phyloP scores from a whole-genome alignment of 2,888 invertebrate species.

The Folsomia candida region DNA sequence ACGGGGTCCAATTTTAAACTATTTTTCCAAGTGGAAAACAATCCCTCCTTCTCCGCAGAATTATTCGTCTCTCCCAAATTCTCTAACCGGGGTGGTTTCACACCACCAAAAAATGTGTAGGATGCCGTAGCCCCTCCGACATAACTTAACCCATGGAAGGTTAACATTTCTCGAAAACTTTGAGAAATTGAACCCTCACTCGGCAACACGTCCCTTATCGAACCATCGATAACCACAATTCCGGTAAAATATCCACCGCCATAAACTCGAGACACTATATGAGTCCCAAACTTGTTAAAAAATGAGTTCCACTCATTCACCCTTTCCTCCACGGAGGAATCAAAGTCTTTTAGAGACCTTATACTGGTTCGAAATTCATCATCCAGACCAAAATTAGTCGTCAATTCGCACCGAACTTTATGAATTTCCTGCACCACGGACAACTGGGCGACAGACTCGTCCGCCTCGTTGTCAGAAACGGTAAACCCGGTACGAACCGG shows the following conservation, averaged over 20 bases:
- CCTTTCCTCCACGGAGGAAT: neutral
- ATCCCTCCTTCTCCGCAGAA: neutral
- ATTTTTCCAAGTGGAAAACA: neutral
- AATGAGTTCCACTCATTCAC: constrained; percentile 15
- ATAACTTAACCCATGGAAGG: too few relatives aligned
- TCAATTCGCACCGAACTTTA: constrained; percentile 7
- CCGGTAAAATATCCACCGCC: constrained; percentile 10
- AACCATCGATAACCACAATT: too few relatives aligned
- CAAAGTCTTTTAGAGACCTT: neutral
- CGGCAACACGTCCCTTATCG: too few relatives aligned
- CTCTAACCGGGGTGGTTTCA: neutral
- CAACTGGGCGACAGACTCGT: neutral
- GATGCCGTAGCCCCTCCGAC: too few relatives aligned
- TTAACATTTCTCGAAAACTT: too few relatives aligned
- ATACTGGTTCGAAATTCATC: neutral
- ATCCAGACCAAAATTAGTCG: neutral
- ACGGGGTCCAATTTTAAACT: neutral
- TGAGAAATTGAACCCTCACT: too few relatives aligned
- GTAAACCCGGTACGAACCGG: neutral
- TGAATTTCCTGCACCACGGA: constrained; percentile 3
- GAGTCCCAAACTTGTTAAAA: constrained; percentile 16
- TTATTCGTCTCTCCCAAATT: neutral
- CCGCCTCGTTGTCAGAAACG: neutral
- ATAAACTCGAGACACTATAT: neutral
- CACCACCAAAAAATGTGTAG: neutral